These are phyloP conservation scores for Pachyramphus minor DNA, from an alignment of 2,113 vertebrate species.

Conservation along the genomic window DNA sequence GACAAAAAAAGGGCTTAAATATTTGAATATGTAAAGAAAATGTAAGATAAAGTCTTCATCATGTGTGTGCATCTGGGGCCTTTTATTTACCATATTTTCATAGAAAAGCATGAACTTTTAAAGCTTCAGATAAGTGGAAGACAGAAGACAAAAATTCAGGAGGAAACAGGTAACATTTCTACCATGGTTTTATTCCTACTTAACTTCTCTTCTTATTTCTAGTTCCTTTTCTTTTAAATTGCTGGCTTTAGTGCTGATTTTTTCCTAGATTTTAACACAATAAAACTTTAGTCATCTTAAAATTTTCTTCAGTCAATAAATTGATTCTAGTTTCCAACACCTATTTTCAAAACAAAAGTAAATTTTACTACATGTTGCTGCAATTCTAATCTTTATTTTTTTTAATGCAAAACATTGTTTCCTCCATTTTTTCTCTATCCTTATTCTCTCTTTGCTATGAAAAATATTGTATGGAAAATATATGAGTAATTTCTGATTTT, in stretches of 20 bases:
- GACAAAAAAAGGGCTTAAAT: not conserved
- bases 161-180: not conserved
- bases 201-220: not conserved
- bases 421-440: not conserved
- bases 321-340: not conserved
- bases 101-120: not conserved
- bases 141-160: not conserved
- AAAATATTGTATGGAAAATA: not conserved
- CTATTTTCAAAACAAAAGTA: not conserved
- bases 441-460: not conserved
- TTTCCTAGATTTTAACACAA: not conserved
- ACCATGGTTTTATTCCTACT: not conserved
- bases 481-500: not conserved
- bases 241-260: not conserved
- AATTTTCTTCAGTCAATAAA: not conserved
- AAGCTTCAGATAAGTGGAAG: not conserved
- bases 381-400: not conserved
- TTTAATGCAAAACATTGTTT: not conserved
- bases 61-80: not conserved
- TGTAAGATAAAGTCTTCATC: not conserved
- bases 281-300: not conserved
- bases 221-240: not conserved
- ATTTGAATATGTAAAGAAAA: not conserved
- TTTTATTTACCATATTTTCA: not conserved
- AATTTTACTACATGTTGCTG: not conserved